Conservation (phyloP, 1,140 invertebrate species). For the Drosophila parvula region DNA sequence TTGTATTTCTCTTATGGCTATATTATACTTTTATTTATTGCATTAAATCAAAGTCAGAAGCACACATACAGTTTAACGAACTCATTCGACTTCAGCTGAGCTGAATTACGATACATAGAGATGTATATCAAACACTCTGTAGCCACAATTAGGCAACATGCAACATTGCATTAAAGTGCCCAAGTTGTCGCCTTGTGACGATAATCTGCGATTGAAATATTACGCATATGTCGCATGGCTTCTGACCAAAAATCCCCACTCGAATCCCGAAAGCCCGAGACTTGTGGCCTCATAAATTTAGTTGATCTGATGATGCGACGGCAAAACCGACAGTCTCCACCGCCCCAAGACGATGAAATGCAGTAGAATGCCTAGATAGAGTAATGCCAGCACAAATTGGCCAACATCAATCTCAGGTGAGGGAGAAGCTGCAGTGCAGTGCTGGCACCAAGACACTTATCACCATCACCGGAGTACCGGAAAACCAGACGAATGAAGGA, state of each 20-base stretch:
- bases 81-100: too few relatives aligned
- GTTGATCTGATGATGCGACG: constrained; percentile 55
- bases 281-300: constrained; percentile 60
- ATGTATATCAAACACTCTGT: background rate
- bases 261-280: constrained; percentile 20
- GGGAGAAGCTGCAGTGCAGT: constrained; percentile 48
- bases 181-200: constrained; percentile 19
- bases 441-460: constrained; percentile 67
- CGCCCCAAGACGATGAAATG: constrained; percentile 67
- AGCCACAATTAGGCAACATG: constrained; percentile 17
- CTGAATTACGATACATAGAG: background rate
- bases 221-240: constrained; percentile 55
- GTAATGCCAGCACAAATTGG: constrained; percentile 74
- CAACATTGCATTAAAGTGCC: constrained; percentile 24
- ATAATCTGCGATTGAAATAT: constrained; percentile 41
- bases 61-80: too few relatives aligned
- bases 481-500: background rate
- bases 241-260: constrained; percentile 31
- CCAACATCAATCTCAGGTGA: constrained; percentile 72
- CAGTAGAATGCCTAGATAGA: constrained; percentile 62
- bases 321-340: constrained; percentile 39
- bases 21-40: too few relatives aligned
- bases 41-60: too few relatives aligned
- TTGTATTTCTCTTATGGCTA: too few relatives aligned
- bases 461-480: constrained; percentile 27